Base-by-base conservation (phyloP, 2,113 vertebrate species). In the Nipponia nippon region DNA sequence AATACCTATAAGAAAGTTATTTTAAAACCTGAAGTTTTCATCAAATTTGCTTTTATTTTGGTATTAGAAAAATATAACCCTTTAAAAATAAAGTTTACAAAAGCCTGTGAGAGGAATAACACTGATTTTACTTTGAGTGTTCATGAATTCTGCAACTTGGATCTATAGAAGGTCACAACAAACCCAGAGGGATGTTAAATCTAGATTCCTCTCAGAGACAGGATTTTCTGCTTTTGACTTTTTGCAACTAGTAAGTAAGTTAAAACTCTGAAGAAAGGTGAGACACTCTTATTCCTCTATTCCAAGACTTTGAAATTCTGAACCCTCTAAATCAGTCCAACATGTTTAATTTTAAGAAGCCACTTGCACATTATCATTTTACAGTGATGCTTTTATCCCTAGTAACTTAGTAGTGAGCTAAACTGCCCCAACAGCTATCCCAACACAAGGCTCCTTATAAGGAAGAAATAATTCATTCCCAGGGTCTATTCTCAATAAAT, bases 381-480 rank as follows among this genome's bases (percentile, higher is more conserved):
- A 71, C 70, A 88, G n/a, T 58, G 49, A 83, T 46, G 75, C 25
- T 77, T 76, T 97, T 83, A 84, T 84, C 22, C 63, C 71, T 38
- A 40, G 5, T 13, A 89, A 83, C 44, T 76, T 46, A 75, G 62
- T 32, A 80, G 50, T 3, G 13, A 93, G 40, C 62, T 42, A 30
- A 90, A 82, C 16, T 58, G 49, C 56, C 72, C 58, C 44, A 55
- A 53, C 32, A 95, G 50, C 75, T 49, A 89, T 32, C 25, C 25
- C 58, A 66, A 94, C 58, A 93, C 36, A 65, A 81, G 47, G 11
- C 49, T 81, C 76, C 81, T 95, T 72, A 82, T 62, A 93, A 95
- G 94, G 93, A 96, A 96, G 80, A 59, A 91, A 59, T 66, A 94
- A 92, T 85, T 89, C 36, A 47, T 97, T 79, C 67, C 87, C 88